phyloP scores from a whole-genome alignment of 2,797 vertebrate genomes.

The Rhabdophis nuchalis region DNA sequence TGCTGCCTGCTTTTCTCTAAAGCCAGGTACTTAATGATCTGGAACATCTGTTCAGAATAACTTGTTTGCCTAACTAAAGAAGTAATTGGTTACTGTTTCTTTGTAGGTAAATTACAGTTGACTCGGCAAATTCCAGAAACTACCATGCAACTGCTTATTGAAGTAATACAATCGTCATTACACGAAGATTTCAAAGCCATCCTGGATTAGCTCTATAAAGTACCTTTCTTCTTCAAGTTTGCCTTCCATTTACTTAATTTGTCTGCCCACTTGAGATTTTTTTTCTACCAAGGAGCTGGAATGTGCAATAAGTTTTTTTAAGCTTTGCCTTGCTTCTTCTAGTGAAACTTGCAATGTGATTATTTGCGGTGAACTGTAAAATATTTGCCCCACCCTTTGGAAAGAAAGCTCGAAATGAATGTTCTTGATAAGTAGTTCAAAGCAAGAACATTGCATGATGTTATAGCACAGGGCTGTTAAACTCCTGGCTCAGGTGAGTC shows the following conservation, averaged over 20 bases:
- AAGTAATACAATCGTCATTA: slow-evolving; percentile 45
- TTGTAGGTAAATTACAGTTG: slow-evolving; percentile 59
- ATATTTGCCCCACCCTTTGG: not conserved
- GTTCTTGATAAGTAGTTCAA: not conserved
- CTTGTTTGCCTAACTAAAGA: not conserved
- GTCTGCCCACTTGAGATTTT: not conserved
- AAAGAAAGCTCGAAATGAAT: not conserved
- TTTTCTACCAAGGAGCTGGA: not conserved
- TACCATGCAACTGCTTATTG: slow-evolving; percentile 52
- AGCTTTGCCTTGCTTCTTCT: not conserved
- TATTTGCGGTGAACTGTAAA: not conserved
- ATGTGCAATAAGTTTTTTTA: not conserved
- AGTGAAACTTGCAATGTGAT: not conserved
- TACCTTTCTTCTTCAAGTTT: not conserved
- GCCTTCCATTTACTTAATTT: not conserved
- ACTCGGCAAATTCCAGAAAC: slow-evolving; percentile 46
- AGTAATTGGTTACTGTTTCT: slow-evolving; percentile 11
- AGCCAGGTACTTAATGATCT: not conserved
- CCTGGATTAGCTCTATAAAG: slow-evolving; percentile 55
- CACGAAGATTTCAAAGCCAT: slow-evolving; percentile 67
- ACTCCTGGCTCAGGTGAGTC: too few species aligned
- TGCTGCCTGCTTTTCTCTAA: not conserved
- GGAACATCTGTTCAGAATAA: not conserved
- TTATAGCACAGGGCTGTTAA: not conserved
- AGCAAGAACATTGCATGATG: not conserved